Percentiles rank a stretch among this genome's conserved stretches.
Evolutionary conservation across 2,888 invertebrate genomes (phyloP).

Genomic region (Andrena fulva): DNA sequence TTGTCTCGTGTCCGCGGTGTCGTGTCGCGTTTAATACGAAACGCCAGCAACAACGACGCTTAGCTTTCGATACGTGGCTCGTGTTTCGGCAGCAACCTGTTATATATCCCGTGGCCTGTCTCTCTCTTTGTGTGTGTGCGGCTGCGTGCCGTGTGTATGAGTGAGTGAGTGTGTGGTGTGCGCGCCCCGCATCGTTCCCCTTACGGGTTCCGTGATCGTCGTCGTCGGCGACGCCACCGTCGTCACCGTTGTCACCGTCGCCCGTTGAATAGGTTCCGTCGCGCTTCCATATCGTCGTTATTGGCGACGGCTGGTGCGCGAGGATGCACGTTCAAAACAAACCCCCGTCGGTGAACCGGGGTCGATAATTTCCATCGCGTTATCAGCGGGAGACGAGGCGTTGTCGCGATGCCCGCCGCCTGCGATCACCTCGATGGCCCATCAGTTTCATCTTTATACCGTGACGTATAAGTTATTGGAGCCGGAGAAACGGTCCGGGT

Average conservation of each 20-base stretch:
- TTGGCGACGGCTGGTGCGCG: conserved; percentile 67
- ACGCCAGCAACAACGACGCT: conserved; percentile 18
- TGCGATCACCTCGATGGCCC: conserved; percentile 26
- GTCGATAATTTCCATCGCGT: conserved; percentile 69
- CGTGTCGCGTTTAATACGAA: conserved; percentile 52
- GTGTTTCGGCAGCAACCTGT: conserved; percentile 66
- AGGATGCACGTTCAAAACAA: conserved; percentile 68
- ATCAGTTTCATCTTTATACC: conserved; percentile 40
- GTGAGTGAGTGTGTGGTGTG: neutral
- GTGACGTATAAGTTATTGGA: conserved; percentile 38
- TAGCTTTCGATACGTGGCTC: conserved; percentile 34
- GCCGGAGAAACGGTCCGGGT: conserved; percentile 23
- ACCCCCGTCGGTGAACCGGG: conserved; percentile 59
- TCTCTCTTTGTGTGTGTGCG: neutral
- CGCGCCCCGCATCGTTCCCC: conserved; percentile 11
- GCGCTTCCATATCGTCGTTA: conserved; percentile 56
- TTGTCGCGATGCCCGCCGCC: conserved; percentile 57
- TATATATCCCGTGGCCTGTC: conserved; percentile 40
- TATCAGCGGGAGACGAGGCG: conserved; percentile 66
- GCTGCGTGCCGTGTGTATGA: neutral
- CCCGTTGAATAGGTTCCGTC: conserved; percentile 23
- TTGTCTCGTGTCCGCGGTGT: conserved; percentile 54
- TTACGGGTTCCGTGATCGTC: conserved; percentile 24
- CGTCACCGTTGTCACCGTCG: conserved; percentile 52
- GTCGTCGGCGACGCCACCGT: conserved; percentile 52